phyloP scores from a whole-genome alignment of 2,113 vertebrate genomes.

The Lontra canadensis region DNA sequence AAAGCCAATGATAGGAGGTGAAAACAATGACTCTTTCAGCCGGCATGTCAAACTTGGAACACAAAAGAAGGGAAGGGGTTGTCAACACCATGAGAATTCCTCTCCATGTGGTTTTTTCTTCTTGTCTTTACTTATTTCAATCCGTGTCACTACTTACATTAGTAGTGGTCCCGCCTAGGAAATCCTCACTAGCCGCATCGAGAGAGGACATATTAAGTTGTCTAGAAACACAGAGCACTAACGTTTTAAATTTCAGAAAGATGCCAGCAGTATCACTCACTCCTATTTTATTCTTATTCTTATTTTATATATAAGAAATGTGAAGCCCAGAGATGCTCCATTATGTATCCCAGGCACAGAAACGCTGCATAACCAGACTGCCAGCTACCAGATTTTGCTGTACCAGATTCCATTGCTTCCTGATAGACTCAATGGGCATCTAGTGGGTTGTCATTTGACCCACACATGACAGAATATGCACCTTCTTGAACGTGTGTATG shows the following conservation, averaged over 20 bases:
- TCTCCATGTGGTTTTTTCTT: not conserved
- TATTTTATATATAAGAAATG: not conserved
- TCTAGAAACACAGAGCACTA: not conserved
- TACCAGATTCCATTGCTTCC: not conserved
- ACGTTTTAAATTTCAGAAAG: not conserved
- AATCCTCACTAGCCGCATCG: accelerated
- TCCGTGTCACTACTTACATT: not conserved
- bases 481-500: not conserved
- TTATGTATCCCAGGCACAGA: not conserved
- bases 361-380: not conserved
- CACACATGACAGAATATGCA: not conserved
- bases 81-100: not conserved
- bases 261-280: not conserved
- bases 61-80: not conserved
- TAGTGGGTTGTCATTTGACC: not conserved
- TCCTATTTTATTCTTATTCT: not conserved
- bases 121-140: not conserved
- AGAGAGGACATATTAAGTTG: not conserved
- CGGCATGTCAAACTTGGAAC: not conserved
- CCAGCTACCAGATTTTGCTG: not conserved
- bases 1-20: not conserved
- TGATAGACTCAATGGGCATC: not conserved
- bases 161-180: not conserved
- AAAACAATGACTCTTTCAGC: not conserved
- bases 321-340: not conserved